Evolutionary conservation across 2,888 invertebrate genomes (phyloP), one percentile per base, ranked within the genome.

Genomic region (Ctenicera cuprea): DNA sequence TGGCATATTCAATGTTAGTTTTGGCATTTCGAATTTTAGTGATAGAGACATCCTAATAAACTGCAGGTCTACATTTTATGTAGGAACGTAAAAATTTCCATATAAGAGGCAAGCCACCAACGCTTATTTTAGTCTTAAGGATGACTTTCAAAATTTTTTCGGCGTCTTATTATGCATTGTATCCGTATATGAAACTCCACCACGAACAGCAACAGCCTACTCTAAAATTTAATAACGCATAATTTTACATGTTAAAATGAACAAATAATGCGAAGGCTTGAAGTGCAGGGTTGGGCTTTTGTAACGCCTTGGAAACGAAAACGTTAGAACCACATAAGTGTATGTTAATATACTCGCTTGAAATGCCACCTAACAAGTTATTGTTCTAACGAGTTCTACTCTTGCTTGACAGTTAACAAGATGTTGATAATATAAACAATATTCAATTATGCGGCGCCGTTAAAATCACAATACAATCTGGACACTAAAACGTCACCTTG

Each of bases 301-400:
- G 37, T 41, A 45, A 54, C 45, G 64, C 30, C 64, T 50, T 26
- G 30, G 57, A 11, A 22, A 64, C 54, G 71, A 54, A 71, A 64
- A 71, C 48, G 54, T 61, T 54, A 38, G 52, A 52, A 62, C 30
- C 64, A 45, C 64, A 62, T 70, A 70, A 71, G 71, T 65, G 57
- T 65, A 65, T 71, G 71, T 63, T 71, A 71, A 71, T 70, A 54
- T 63, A 30, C 50, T 52, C 48, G 66, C 54, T 73, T 63, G 68
- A 68, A 73, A 68, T 68, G 73, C 73, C 73, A 68, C 68, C 68
- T 68, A 73, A 68, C 73, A 73, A 64, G 68, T 73, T 68, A 73
- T 73, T 73, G 73, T 73, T 73, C 68, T 73, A 73, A 73, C 68
- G 73, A 68, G 67, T 68, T 64, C 68, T 73, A 68, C 68, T 73